Percentiles rank a stretch among this genome's conserved stretches.
Conservation (phyloP, 2,113 vertebrate species). For the Zosterops lateralis region DNA sequence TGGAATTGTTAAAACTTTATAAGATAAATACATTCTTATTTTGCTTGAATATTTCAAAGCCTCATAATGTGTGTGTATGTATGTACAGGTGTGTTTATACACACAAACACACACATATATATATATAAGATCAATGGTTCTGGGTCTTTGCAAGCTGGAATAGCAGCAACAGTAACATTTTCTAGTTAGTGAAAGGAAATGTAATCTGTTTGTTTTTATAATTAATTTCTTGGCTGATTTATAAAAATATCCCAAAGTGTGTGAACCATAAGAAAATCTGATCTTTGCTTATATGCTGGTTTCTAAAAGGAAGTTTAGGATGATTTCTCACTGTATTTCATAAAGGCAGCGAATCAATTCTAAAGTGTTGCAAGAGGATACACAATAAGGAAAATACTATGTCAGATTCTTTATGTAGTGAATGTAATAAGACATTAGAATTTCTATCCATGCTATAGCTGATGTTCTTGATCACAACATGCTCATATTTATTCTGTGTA, state of each 20-base stretch:
- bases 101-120: no score
- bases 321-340: not conserved
- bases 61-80: not conserved
- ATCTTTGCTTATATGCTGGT: not conserved
- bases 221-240: not conserved
- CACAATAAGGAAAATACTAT: not conserved
- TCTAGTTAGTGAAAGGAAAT: not conserved
- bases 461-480: not conserved
- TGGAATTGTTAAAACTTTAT: not conserved
- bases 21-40: not conserved
- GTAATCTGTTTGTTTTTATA: not conserved
- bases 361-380: not conserved
- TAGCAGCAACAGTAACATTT: not conserved
- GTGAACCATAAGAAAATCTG: not conserved
- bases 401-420: not conserved
- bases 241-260: not conserved
- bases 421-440: not conserved
- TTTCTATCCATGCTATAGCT: not conserved
- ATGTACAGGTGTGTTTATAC: not conserved
- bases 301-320: not conserved
- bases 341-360: not conserved
- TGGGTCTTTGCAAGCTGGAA: not conserved
- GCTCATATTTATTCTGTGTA: not conserved
- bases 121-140: not conserved
- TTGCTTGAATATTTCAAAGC: not conserved